Base-by-base conservation (phyloP, 1,140 invertebrate species). In the Zophobas morio region DNA sequence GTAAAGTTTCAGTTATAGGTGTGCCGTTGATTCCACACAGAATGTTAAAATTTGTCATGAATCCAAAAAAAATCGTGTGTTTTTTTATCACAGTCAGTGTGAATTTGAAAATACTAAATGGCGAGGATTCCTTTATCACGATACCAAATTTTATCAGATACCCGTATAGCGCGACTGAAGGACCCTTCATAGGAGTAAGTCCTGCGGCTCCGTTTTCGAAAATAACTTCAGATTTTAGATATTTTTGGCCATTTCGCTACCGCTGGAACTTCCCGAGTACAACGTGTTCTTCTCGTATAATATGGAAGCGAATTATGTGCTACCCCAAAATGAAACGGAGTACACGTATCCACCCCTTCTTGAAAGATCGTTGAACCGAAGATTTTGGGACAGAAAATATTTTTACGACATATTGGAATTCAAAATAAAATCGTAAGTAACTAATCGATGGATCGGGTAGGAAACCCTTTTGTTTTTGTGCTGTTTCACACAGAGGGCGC, bases 251-350 rank as follows among this genome's bases (percentile, higher is more conserved):
- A 87, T 94, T 51, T 92, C 93, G 0, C 88, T 95, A 39, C 93
- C 93, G 0, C 82, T 95, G 39, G 92, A 93, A 80, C 87, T 93
- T 63, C 92, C 93, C 0, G 89, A 90, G 80, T 90, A 89, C 78
- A 91, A 93, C 79, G 90, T 94, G 4, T 93, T 93, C 77, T 87
- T 95, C 46, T 93, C 93, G 0, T 94, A 93, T 81, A 94, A 94
- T 84, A 92, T 94, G 82, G 94, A 94, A 84, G 91, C 91, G 0
- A 94, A 92, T 84, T 94, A 94, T 86, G 86, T 81, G 1, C 53
- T 85, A 56, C 84, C 84, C 34, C 70, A 80, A 75, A 85, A 85
- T 74, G 78, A 84, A 72, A 84, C 74, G 0, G 78, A 79, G 71
- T 84, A 75, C 34, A 77, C 81, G n/a, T 84, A 81, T 79, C 84